Base-by-base conservation (phyloP, 2,113 vertebrate species). In the Ammodramus savannarum region DNA sequence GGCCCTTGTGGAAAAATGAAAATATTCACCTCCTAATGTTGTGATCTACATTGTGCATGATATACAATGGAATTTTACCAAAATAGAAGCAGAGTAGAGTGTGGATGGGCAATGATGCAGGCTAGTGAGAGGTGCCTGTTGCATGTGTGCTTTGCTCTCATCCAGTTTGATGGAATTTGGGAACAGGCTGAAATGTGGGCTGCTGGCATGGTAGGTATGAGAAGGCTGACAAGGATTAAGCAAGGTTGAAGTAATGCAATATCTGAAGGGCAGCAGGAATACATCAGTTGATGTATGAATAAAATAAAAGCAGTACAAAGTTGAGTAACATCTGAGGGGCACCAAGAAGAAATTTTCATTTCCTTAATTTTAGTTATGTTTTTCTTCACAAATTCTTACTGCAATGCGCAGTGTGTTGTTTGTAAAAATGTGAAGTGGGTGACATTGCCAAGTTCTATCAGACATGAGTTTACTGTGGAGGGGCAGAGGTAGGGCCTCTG, bases 381-480 rank as follows among this genome's bases (percentile, higher is more conserved):
- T 84, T 72, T 68, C 63, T 66, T 77, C 38, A 69, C 18, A 62
- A 66, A 36, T 58, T 78, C 20, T 63, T 67, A 14, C 20, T 66
- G 67, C 2, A 14, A 1, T 13, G 7, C 63, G 51, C 16, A 12
- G 3, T 12, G 6, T 14, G 5, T 6, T 84, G 25, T 54, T 72
- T 68, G 17, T 73, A 61, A 68, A 72, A 82, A 7, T 0, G 0
- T 51, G 38, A 21, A 36, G 57, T 11, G 18, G 36, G 48, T 92
- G 57, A 11, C 32, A 55, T 3, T 31, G 26, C 23, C 26, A 32
- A 4, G 22, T 46, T 69, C 46, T 75, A 3, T 85, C 29, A 63
- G 69, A 34, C 0, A 0, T 8, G 26, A 78, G 27, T 81, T 72
- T 66, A 7, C 36, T 73, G 31, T 16, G 49, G 16, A 52, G 44